Percentiles rank a stretch among this genome's conserved stretches.
Conservation (phyloP, 2,888 invertebrate genomes). For the Acanthosepion esculentum region DNA sequence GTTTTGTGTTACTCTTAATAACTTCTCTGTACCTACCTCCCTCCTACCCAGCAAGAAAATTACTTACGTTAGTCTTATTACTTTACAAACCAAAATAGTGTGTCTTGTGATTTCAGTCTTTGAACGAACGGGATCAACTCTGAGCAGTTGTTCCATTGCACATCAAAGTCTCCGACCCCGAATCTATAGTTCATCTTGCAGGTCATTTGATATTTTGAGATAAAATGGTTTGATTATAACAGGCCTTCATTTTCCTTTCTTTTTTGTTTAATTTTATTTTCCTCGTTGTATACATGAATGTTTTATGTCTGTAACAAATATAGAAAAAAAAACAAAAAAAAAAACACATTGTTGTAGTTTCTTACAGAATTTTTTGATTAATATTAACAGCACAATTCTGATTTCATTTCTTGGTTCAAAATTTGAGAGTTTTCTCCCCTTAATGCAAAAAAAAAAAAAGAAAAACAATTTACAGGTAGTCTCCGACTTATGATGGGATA, state of each 20-base stretch:
- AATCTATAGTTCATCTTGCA: not conserved
- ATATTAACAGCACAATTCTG: too few species aligned
- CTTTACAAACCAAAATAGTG: not conserved
- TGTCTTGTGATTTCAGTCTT: not conserved
- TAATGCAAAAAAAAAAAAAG: too few species aligned
- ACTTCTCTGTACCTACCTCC: not conserved
- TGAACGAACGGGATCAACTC: not conserved
- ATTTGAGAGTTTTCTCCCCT: too few species aligned
- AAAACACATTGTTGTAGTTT: too few species aligned
- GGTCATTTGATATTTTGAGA: not conserved
- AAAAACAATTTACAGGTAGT: too few species aligned
- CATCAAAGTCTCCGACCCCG: conserved; percentile 23
- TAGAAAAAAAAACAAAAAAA: too few species aligned
- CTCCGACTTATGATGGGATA: too few species aligned
- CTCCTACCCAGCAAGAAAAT: not conserved
- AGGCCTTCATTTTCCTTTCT: not conserved
- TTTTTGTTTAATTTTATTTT: too few species aligned
- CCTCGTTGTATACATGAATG: too few species aligned
- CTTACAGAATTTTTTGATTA: too few species aligned
- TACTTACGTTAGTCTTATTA: not conserved
- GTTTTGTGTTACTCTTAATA: not conserved
- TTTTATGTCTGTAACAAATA: too few species aligned
- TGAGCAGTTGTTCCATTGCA: not conserved
- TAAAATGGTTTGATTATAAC: not conserved
- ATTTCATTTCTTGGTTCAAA: too few species aligned